phyloP scores from a whole-genome alignment of 2,113 vertebrate species.

The Syrmaticus mikado region DNA sequence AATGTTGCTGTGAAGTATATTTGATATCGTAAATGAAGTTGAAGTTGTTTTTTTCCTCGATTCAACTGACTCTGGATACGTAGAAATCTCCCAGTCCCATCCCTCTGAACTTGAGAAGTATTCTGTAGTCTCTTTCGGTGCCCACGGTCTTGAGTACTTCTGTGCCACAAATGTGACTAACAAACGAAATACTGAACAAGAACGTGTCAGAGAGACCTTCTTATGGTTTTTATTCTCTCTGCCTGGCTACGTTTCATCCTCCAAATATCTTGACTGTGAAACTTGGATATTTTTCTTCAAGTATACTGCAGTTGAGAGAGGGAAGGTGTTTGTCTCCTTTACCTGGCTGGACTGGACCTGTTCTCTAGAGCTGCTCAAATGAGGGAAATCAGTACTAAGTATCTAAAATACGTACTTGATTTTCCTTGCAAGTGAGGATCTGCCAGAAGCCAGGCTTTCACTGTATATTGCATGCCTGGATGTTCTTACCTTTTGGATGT shows the following conservation, averaged over 20 bases:
- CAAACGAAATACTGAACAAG: neutral
- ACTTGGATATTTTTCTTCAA: neutral
- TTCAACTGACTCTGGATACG: neutral
- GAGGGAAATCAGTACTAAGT: neutral
- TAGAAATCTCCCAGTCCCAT: neutral
- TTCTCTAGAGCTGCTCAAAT: neutral
- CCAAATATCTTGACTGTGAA: neutral
- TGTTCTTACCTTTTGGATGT: neutral
- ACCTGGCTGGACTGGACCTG: neutral
- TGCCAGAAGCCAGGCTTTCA: neutral
- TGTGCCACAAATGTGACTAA: neutral
- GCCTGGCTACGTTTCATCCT: neutral
- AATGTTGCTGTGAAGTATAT: neutral
- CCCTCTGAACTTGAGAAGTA: neutral
- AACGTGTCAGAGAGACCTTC: neutral
- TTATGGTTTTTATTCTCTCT: fast-evolving
- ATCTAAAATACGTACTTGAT: neutral
- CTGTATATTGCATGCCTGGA: neutral
- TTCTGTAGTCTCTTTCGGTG: neutral
- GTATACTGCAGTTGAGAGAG: neutral
- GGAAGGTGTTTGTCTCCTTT: neutral
- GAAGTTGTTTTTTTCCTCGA: neutral
- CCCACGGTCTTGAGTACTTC: neutral
- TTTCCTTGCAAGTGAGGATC: neutral
- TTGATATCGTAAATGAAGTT: neutral